Evolutionary conservation across 1,140 invertebrate genomes (phyloP), one percentile per base, ranked within the genome.

Genomic region (Philaenus spumarius): DNA sequence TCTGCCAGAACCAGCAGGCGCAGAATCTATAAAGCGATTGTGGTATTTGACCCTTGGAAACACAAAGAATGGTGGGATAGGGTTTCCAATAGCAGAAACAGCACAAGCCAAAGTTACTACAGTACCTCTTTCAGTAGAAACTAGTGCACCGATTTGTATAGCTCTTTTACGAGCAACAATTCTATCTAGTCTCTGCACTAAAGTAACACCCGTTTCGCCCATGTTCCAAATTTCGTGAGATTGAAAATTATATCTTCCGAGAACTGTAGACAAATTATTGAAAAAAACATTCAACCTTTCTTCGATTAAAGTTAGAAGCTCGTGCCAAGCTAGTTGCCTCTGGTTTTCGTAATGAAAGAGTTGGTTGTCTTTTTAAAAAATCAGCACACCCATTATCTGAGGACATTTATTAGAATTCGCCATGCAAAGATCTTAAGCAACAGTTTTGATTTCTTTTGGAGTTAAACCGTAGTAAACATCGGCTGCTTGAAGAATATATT

Each of bases 191-290:
- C n/a, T n/a, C n/a, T n/a, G n/a, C n/a, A n/a, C n/a, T n/a, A n/a
- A n/a, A n/a, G n/a, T n/a, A 2, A 64, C 61, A 1, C 69, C 71
- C 54, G 75, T 76, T 62, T 76, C 71, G 63, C 74, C 73, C 57
- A n/a, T n/a, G n/a, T n/a, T n/a, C n/a, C n/a, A n/a, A n/a, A n/a
- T n/a, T n/a, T n/a, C n/a, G n/a, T n/a, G n/a, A n/a, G n/a, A n/a
- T n/a, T n/a, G n/a, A n/a, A n/a, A n/a, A n/a, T n/a, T n/a, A n/a
- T n/a, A n/a, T n/a, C n/a, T n/a, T n/a, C n/a, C n/a, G n/a, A n/a
- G n/a, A n/a, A n/a, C n/a, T n/a, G n/a, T n/a, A n/a, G 42, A 64
- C 50, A 24, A 71, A 51, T 61, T 68, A 71, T 19, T 63, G 30
- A 55, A 71, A 69, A 61, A 62, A 69, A 66, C 47, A 66, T 63